These are phyloP conservation scores for Baccha elongata DNA, from an alignment of 2,888 invertebrate species.

Conservation along the genomic window DNA sequence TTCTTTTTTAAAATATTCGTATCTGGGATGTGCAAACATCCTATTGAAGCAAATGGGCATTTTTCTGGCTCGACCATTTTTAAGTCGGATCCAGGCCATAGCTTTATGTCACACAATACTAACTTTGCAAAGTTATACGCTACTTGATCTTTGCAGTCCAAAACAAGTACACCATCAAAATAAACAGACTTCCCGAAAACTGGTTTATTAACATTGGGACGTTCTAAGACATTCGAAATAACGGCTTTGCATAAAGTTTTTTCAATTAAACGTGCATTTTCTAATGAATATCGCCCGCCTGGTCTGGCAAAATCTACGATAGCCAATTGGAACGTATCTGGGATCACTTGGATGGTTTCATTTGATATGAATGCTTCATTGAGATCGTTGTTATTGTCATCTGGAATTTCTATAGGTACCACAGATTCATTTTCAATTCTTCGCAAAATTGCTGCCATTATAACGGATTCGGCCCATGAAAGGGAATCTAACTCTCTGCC, in stretches of 20 bases:
- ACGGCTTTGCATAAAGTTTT: conserved; percentile 30
- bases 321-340: conserved; percentile 18
- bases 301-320: conserved; percentile 31
- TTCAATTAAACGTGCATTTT: conserved; percentile 22
- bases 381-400: not conserved
- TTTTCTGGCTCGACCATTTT: conserved; percentile 7
- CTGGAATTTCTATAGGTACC: not conserved
- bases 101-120: conserved; percentile 8
- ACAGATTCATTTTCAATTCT: not conserved
- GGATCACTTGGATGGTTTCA: not conserved
- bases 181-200: conserved; percentile 28
- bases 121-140: conserved; percentile 34
- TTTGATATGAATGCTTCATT: conserved; percentile 11
- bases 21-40: conserved; percentile 10
- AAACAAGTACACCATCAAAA: conserved; percentile 40
- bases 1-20: conserved; percentile 2
- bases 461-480: conserved; percentile 41
- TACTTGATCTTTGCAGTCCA: conserved; percentile 45
- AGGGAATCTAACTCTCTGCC: conserved; percentile 24
- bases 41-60: not conserved
- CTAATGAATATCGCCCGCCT: conserved; percentile 29
- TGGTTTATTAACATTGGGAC: not conserved
- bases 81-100: conserved; percentile 25
- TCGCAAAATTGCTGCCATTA: not conserved
- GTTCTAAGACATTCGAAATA: not conserved